Evolutionary conservation across 2,888 invertebrate species (phyloP).

Genomic region (Tupiocoris notatus): DNA sequence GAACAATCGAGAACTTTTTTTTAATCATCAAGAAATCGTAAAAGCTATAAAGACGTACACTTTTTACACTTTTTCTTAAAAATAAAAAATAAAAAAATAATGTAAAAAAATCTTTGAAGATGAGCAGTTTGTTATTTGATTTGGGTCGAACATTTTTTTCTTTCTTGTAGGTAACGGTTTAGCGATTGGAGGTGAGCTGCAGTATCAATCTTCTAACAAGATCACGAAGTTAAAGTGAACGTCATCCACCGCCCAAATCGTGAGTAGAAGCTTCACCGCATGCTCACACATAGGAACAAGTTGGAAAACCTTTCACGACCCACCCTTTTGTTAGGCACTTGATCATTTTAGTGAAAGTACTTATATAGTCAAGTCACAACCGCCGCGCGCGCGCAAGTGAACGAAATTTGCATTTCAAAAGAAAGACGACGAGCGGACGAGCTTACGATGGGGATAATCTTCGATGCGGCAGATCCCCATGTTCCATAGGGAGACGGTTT

Average conservation of each 20-base stretch:
- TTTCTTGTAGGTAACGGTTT: too few relatives aligned
- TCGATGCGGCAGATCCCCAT: too few relatives aligned
- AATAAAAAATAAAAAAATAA: too few relatives aligned
- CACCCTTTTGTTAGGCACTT: slow-evolving; percentile 26
- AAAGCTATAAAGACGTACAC: too few relatives aligned
- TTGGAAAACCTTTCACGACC: slow-evolving; percentile 19
- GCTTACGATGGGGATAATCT: too few relatives aligned
- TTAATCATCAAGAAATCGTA: too few relatives aligned
- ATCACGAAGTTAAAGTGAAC: background rate
- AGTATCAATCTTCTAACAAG: background rate
- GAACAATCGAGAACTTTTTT: too few relatives aligned
- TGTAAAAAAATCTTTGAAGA: too few relatives aligned
- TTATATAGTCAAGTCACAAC: background rate
- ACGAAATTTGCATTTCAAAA: slow-evolving; percentile 23
- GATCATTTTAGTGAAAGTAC: slow-evolving; percentile 27
- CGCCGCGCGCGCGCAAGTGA: slow-evolving; percentile 2
- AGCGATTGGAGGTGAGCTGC: too few relatives aligned
- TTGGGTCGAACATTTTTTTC: too few relatives aligned
- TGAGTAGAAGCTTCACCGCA: slow-evolving; percentile 9
- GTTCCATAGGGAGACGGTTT: background rate
- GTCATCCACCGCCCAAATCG: background rate
- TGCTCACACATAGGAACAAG: slow-evolving; percentile 20
- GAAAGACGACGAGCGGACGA: background rate
- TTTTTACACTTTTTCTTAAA: too few relatives aligned
- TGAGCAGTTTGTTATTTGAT: too few relatives aligned